Evolutionary conservation across 2,888 invertebrate genomes (phyloP), one percentile per base, ranked within the genome.

Genomic region (Pristionchus arcanus): DNA sequence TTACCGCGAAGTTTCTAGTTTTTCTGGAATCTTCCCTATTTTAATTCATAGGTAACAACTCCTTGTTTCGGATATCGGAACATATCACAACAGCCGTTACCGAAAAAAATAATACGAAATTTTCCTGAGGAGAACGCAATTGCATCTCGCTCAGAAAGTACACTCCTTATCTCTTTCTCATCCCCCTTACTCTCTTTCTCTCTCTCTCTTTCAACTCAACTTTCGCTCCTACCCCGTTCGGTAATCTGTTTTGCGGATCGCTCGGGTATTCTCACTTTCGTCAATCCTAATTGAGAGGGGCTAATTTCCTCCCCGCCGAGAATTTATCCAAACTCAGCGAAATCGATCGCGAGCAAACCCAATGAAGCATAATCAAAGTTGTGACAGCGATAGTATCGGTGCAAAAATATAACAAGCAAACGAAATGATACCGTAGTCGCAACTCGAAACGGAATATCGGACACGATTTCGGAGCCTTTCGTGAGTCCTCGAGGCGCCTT

Each of bases 401-500:
- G 68, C 68, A 9, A 49, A 7, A 49, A 49, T 13, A 49, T 11
- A 68, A 68, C 31, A 21, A 63, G 63, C 9, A 63, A 63, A 63
- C 16, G 13, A 71, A 31, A 11, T 15, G 25, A 31, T 55, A 88
- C 87, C 74, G 87, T 74, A 74, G 74, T 88, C 31, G 74, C 19
- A 37, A 88, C 74, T 2, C 87, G 71, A 31, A 88, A 88, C 34
- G 87, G 87, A 28, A 55, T 74, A 42, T 88, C 87, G 13, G 74
- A 59, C 19, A 88, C 87, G 21, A 88, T 71, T 74, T 88, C 87
- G 28, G 87, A 88, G 15, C 87, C 87, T 74, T 74, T 74, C 15
- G 25, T 42, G 11, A 88, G 87, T 9, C 87, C 87, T 25, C 87
- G 74, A 53, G 53, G 87, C 13, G 74, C 87, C 37, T 74, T 71